These are phyloP conservation scores for Catharus minimus DNA, from an alignment of 2,113 vertebrate genomes.

Conservation along the genomic window DNA sequence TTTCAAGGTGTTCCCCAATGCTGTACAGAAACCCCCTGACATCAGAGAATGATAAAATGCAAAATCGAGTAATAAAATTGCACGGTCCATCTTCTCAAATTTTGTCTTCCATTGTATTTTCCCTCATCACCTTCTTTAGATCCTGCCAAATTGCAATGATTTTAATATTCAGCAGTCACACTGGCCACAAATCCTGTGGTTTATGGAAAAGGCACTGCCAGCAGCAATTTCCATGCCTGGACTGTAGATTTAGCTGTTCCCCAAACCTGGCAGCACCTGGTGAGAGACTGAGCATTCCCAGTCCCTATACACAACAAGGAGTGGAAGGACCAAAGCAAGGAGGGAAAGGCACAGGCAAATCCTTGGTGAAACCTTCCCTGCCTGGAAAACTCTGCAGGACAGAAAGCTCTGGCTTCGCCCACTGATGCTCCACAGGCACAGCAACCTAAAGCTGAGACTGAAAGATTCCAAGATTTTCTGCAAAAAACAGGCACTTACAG, in stretches of 20 bases:
- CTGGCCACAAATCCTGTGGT: rapidly evolving
- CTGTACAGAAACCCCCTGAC: background rate
- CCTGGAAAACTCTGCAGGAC: background rate
- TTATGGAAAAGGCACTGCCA: background rate
- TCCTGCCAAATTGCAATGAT: background rate
- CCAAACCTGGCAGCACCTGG: background rate
- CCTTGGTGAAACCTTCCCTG: background rate
- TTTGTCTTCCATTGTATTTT: background rate
- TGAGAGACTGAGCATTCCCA: background rate
- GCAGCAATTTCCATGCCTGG: background rate
- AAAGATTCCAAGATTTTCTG: background rate
- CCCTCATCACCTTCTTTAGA: background rate
- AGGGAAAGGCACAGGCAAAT: background rate
- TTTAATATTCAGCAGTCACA: background rate
- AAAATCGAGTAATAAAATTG: background rate
- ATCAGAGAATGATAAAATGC: rapidly evolving
- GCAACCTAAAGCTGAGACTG: background rate
- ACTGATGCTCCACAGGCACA: background rate
- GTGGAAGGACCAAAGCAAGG: background rate
- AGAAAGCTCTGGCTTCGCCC: background rate
- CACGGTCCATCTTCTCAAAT: background rate
- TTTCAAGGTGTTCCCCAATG: background rate
- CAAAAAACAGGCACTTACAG: background rate
- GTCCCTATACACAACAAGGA: rapidly evolving
- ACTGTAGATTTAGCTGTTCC: background rate